Base-by-base conservation (phyloP, 2,888 invertebrate species). In the Ophion obscuratus region DNA sequence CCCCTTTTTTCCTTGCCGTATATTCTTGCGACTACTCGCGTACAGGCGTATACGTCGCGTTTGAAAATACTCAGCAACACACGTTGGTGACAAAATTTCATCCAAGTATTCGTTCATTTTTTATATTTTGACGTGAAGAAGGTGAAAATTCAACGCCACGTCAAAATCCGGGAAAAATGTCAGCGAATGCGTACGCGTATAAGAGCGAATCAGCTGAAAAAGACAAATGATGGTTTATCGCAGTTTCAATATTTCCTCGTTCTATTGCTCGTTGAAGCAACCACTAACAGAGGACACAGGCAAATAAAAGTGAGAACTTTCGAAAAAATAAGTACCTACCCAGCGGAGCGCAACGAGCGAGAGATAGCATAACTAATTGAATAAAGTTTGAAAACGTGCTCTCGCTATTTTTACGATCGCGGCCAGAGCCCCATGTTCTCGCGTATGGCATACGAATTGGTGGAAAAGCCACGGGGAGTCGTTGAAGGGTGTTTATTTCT, bases 401-500 rank as follows among this genome's bases (percentile, higher is more conserved):
- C 53, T 17, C 24, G 27, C 47, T 70, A 70, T 70, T 71, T 57
- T 57, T 57, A 71, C 71, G 71, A 53, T 31, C 17, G 66, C 17
- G 11, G 17, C 17, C 66, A 17, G 66, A 66, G 47, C 3, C 36
- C n/a, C 44, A 20, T 20, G 17, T 24, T 17, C 44, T 17, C 11
- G 27, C 47, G 62, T 27, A 57, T 14, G n/a, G 66, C 44, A 40
- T 74, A 14, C 36, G 24, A 36, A 14, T 67, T 20, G 66, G 57
- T 67, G 77, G 57, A 20, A 66, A 82, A 66, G n/a, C 61, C 44
- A 40, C 44, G 47, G 17, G 75, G 53, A 31, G 9, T 61, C 67
- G 59, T 67, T 14, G 61, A 27, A 73, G 79, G 76, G 44, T 80
- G 68, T 78, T 75, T 83, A 80, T 83, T 76, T 67, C 59, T 80